Evolutionary conservation across 2,888 invertebrate species (phyloP), one percentile per base, ranked within the genome.

Genomic region (Cephus pygmeus): DNA sequence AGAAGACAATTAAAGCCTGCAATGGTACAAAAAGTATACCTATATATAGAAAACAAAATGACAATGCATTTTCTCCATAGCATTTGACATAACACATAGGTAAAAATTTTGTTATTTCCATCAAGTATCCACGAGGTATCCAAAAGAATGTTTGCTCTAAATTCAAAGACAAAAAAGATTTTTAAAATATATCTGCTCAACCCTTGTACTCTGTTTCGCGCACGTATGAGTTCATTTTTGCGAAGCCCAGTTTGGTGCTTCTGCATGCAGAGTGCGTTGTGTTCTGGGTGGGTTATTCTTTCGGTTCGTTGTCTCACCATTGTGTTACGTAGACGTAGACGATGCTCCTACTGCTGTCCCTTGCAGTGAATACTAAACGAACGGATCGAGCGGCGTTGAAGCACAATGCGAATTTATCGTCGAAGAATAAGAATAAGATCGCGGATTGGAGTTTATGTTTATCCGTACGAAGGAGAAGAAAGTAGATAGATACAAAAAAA

Each of bases 221-320:
- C 86, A 86, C 85, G 87, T 85, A 85, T 82, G 83, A 79, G 71
- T 82, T 81, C 81, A 81, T 80, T 80, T 79, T 80, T 83, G 79
- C 79, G 80, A 76, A 79, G 82, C 81, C 79, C 79, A 78, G 73
- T 77, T 78, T 78, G 78, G 76, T 83, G 84, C 83, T 85, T 85
- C 79, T 80, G 84, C 84, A 88, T 87, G 85, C 88, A 85, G 86
- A 78, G 82, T 84, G 85, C 87, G 87, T 85, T 86, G 85, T 83
- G 82, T 88, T 88, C 87, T 87, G 89, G 88, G 83, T 88, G 87
- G 88, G 87, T 88, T 88, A 88, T 88, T 88, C 86, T 89, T 89
- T 89, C 88, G 87, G 88, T 89, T 89, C 89, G 89, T 89, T 88
- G 89, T 89, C 89, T 88, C 87, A 85, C 87, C 88, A 89, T 89